Conservation (phyloP, 2,888 invertebrate genomes). For the Torymus tubicola region DNA sequence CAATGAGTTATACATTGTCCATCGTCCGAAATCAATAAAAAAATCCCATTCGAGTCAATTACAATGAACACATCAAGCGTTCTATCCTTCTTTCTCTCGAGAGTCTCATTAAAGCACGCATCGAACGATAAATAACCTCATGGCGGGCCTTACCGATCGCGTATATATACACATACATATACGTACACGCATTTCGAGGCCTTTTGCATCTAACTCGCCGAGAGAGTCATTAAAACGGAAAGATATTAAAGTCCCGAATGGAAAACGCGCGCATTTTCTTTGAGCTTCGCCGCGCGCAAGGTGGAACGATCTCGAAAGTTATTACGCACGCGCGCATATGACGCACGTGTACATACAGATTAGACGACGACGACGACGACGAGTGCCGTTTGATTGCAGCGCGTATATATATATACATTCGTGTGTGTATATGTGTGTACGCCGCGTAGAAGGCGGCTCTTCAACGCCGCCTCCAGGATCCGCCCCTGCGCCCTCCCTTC, state of each 20-base stretch:
- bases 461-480: constrained; percentile 75
- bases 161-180: accelerated
- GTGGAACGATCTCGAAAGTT: constrained; percentile 28
- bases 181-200: constrained; percentile 6
- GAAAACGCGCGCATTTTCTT: constrained; percentile 43
- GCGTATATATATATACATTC: too few species aligned
- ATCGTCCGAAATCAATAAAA: constrained; percentile 14
- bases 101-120: constrained; percentile 30
- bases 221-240: constrained; percentile 29
- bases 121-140: constrained; percentile 44
- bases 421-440: not conserved
- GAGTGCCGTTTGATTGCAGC: constrained; percentile 69
- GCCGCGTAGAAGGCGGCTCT: constrained; percentile 71
- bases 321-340: constrained; percentile 18
- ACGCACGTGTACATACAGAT: constrained; percentile 14
- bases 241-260: constrained; percentile 35
- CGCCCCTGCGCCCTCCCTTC: constrained; percentile 69
- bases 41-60: constrained; percentile 27
- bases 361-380: constrained; percentile 42
- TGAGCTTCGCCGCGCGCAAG: constrained; percentile 28
- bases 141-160: too few species aligned
- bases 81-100: not conserved
- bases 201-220: not conserved
- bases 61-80: not conserved
- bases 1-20: not conserved